A percentile compares a stretch with the other conserved stretches of the same genome.
These are phyloP conservation scores for Arctocebus calabarensis DNA, from an alignment of 2,797 vertebrate genomes.

Conservation along the genomic window DNA sequence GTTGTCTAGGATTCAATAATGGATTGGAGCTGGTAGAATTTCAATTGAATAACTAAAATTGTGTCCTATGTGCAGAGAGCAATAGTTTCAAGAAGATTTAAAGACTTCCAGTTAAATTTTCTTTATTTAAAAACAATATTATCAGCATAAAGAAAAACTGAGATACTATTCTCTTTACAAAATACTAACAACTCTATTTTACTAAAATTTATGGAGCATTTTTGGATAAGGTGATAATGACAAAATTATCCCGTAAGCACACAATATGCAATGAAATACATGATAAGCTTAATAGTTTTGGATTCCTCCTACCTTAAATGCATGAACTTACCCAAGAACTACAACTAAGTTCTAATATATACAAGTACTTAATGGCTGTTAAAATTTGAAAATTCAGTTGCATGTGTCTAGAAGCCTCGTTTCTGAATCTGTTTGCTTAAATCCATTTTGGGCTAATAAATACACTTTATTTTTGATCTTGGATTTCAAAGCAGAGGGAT, in stretches of 20 bases:
- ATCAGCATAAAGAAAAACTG: not conserved
- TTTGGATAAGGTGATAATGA: not conserved
- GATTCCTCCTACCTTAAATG: not conserved
- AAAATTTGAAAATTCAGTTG: not conserved
- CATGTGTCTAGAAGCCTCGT: not conserved
- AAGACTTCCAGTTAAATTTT: not conserved
- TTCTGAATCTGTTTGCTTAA: not conserved
- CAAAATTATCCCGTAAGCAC: not conserved
- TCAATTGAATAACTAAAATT: constrained; percentile 16
- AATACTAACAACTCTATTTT: not conserved
- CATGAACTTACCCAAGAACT: not conserved
- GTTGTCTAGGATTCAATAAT: not conserved
- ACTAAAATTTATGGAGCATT: not conserved
- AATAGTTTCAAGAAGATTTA: not conserved
- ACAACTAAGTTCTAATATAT: not conserved
- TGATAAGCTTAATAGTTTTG: not conserved
- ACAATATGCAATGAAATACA: not conserved
- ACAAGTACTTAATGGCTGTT: not conserved
- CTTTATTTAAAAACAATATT: not conserved
- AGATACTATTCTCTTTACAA: not conserved
- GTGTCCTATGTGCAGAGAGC: not conserved
- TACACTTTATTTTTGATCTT: not conserved
- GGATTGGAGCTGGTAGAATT: not conserved
- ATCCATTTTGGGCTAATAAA: not conserved
- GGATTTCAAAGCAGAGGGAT: not conserved